Evolutionary conservation across 2,888 invertebrate species (phyloP), one percentile per base, ranked within the genome.

Genomic region (Danaus chrysippus): DNA sequence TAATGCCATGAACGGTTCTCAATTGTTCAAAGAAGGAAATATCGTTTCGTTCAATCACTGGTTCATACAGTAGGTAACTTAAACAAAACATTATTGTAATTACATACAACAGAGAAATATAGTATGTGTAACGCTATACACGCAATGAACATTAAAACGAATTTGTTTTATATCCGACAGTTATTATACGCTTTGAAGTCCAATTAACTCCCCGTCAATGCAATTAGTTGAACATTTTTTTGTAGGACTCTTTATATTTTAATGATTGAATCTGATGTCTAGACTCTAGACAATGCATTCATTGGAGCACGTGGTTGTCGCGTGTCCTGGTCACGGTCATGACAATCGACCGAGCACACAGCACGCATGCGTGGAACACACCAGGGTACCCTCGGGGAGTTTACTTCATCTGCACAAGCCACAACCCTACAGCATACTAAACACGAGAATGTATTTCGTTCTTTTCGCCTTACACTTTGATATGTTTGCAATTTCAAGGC

Each of bases 31-130:
- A 87, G 86, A 88, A 83, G 79, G 73, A 73, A 73, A 70, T 86
- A 81, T 79, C 82, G 69, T 66, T 58, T 81, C 77, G 87, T 84
- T 87, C 86, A 84, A 84, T 82, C 85, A 74, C 78, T 67, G 56
- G 64, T 78, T 74, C 76, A 80, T 82, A 81, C 81, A 78, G 76
- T 64, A 62, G 66, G 66, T 62, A 59, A 58, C 62, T 58, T 60
- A 54, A 59, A 41, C 34, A 17, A 43, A 60, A 56, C 46, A 62
- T 64, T 56, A 60, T 55, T 64, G 58, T 62, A 64, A 64, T 53
- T 64, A 52, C 57, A 54, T 54, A 62, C 58, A 62, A 62, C 15
- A 46, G 13, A 42, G 55, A 12, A 19, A 41, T 52, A 12, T 12
- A 19, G 15, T 8, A 13, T 23, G 12, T 12, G 8, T 34, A 34